Conservation (phyloP, 1,140 invertebrate genomes). For the Papilio polyxenes region DNA sequence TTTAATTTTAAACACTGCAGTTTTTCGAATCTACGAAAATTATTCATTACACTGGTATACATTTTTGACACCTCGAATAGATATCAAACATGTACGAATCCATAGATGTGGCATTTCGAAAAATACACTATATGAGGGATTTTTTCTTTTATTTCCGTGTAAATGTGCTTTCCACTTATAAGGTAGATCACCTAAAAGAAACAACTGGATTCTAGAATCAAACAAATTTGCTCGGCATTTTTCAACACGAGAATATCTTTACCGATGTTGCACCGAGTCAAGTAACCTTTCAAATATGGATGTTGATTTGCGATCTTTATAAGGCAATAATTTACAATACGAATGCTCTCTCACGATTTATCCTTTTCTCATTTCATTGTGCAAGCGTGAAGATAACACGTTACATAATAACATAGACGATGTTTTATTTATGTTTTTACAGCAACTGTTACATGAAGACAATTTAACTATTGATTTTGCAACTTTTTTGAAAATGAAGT, state of each 20-base stretch:
- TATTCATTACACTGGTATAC: too few relatives aligned
- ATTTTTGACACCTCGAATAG: too few relatives aligned
- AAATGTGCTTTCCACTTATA: background rate
- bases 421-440: conserved; percentile 8
- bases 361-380: conserved; percentile 40
- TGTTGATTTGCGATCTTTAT: conserved; percentile 40
- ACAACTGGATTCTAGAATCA: background rate
- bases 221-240: background rate
- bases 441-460: background rate
- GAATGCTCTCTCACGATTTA: conserved; percentile 44
- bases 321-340: conserved; percentile 41
- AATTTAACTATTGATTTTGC: background rate
- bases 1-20: too few relatives aligned
- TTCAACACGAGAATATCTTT: background rate
- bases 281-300: conserved; percentile 39
- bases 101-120: too few relatives aligned
- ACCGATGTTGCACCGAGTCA: background rate
- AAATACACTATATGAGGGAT: too few relatives aligned
- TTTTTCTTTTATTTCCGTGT: too few relatives aligned
- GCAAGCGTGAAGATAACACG: conserved; percentile 41
- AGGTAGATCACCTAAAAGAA: background rate
- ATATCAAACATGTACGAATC: too few relatives aligned
- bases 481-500: too few relatives aligned
- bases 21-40: too few relatives aligned
- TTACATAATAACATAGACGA: conserved; percentile 5